phyloP scores from a whole-genome alignment of 1,140 invertebrate genomes.

The Bemisia tabaci region DNA sequence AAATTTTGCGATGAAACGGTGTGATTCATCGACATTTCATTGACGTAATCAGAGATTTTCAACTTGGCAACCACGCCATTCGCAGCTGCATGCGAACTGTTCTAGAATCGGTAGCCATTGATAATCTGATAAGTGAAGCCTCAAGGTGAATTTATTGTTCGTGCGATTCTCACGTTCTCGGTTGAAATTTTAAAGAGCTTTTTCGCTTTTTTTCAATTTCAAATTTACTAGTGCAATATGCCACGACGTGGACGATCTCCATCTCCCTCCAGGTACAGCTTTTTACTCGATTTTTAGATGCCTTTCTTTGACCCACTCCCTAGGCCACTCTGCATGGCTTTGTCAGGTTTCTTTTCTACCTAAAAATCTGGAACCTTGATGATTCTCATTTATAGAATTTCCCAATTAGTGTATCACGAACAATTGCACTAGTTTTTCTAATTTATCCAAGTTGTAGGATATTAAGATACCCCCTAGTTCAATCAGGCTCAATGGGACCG shows the following conservation, averaged over 20 bases:
- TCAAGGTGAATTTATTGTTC: not conserved
- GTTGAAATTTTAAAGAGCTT: not conserved
- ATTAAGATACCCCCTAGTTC: too few species aligned
- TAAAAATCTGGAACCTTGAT: too few species aligned
- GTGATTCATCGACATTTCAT: too few species aligned
- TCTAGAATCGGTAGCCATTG: not conserved
- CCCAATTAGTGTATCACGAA: too few species aligned
- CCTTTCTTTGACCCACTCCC: not conserved
- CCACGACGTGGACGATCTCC: slow-evolving; percentile 20
- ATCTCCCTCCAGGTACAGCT: slow-evolving; percentile 14
- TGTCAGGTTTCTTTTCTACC: too few species aligned
- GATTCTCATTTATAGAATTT: too few species aligned
- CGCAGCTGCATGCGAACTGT: too few species aligned
- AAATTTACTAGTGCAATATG: slow-evolving; percentile 11
- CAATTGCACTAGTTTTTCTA: too few species aligned
- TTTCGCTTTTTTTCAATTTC: not conserved
- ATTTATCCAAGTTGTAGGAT: not conserved
- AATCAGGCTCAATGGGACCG: too few species aligned
- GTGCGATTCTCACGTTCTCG: not conserved
- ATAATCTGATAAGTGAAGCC: not conserved
- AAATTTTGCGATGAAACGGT: too few species aligned
- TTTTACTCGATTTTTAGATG: not conserved
- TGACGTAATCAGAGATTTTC: too few species aligned
- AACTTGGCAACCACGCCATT: too few species aligned
- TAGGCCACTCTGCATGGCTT: not conserved